phyloP scores from a whole-genome alignment of 2,797 vertebrate species.

The Galaxias olidus region DNA sequence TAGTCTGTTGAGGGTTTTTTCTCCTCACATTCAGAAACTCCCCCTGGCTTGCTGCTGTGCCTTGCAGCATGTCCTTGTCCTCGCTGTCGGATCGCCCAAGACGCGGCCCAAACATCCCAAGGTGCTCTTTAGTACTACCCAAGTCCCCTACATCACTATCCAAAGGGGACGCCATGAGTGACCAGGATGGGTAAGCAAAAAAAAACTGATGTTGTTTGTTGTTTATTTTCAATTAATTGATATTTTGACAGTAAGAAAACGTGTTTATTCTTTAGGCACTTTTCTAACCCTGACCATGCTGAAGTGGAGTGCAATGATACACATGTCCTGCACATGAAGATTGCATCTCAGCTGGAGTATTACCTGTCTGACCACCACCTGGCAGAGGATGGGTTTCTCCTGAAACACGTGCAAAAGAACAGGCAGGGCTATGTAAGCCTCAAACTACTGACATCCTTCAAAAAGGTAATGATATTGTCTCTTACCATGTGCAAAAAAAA shows the following conservation, averaged over 20 bases:
- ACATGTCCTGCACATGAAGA: constrained; percentile 36
- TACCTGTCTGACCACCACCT: constrained; percentile 53
- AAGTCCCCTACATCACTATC: constrained; percentile 6
- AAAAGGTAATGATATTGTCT: constrained; percentile 39
- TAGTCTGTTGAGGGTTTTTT: too few relatives aligned
- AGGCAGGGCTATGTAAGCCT: constrained; percentile 53
- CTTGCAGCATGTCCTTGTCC: constrained; percentile 10
- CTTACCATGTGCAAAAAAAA: not conserved
- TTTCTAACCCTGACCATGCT: constrained; percentile 17
- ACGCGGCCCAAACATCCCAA: constrained; percentile 14
- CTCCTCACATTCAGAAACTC: constrained; percentile 1
- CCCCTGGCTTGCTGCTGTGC: not conserved
- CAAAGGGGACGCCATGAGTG: constrained; percentile 37
- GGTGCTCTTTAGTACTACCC: not conserved
- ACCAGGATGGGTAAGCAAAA: constrained; percentile 40
- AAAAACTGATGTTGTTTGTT: not conserved
- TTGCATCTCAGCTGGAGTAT: constrained; percentile 52
- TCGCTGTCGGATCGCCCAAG: not conserved
- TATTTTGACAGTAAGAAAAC: constrained; percentile 23
- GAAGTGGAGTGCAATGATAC: constrained; percentile 14
- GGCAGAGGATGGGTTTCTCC: constrained; percentile 58
- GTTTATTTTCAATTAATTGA: not conserved
- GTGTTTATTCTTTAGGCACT: constrained; percentile 33
- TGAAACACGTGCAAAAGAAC: constrained; percentile 57
- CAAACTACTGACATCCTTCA: constrained; percentile 59